Percentiles rank a stretch among this genome's conserved stretches.
phyloP scores from a whole-genome alignment of 2,113 vertebrate genomes.

The Ptilonorhynchus violaceus region DNA sequence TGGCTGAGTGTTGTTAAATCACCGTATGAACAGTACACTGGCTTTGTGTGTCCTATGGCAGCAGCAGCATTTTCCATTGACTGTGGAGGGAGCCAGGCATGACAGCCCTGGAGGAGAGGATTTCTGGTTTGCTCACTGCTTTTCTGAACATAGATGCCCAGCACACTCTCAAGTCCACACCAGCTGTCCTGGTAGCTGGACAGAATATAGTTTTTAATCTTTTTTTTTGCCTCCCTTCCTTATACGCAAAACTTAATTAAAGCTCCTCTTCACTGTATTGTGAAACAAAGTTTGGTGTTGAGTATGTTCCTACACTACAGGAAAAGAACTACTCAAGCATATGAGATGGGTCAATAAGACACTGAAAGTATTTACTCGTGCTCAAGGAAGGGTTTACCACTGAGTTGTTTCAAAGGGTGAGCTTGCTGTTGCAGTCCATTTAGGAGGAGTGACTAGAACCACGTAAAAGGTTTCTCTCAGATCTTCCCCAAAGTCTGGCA shows the following conservation, averaged over 20 bases:
- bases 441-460: background rate
- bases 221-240: background rate
- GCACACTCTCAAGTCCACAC: background rate
- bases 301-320: background rate
- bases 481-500: background rate
- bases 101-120: background rate
- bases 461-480: background rate
- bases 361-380: background rate
- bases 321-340: background rate
- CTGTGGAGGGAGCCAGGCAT: background rate
- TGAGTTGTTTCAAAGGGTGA: background rate
- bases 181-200: background rate
- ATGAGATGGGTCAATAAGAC: background rate
- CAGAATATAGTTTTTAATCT: background rate
- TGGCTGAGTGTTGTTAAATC: background rate
- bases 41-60: background rate
- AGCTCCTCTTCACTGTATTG: background rate
- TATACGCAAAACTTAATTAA: background rate
- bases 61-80: background rate
- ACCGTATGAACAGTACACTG: fast-evolving
- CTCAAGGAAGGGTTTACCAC: background rate
- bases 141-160: background rate
- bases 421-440: background rate
- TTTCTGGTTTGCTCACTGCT: background rate
- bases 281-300: background rate